Conservation (phyloP, 2,888 invertebrate species). For the Terebella lapidaria region DNA sequence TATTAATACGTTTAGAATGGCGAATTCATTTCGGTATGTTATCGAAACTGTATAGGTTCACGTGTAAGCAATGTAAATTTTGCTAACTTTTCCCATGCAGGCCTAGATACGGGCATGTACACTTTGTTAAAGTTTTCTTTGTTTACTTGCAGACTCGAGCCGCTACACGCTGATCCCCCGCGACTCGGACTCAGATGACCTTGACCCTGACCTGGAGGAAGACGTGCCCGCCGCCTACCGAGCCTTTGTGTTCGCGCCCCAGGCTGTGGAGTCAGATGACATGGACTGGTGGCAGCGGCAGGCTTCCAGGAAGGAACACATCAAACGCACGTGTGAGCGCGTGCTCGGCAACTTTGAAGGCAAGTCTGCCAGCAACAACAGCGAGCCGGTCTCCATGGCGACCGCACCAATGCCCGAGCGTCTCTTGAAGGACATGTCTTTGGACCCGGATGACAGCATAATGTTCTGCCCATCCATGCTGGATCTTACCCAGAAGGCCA, state of each 20-base stretch:
- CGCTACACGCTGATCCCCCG: background rate
- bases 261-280: background rate
- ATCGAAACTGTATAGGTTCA: no score
- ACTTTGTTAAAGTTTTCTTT: no score
- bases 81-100: no score
- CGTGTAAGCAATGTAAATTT: no score
- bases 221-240: background rate
- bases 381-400: background rate
- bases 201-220: background rate
- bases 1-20: no score
- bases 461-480: background rate
- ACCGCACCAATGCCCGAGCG: background rate
- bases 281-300: background rate
- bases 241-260: background rate
- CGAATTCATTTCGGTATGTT: no score
- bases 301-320: background rate
- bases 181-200: background rate
- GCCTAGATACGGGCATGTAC: no score
- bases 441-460: background rate
- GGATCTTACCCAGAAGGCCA: background rate
- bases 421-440: background rate
- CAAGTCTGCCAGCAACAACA: background rate
- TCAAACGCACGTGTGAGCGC: background rate
- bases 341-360: conserved; percentile 2
- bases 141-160: background rate